phyloP scores from a whole-genome alignment of 2,888 invertebrate genomes.

The Melanostoma mellinum region DNA sequence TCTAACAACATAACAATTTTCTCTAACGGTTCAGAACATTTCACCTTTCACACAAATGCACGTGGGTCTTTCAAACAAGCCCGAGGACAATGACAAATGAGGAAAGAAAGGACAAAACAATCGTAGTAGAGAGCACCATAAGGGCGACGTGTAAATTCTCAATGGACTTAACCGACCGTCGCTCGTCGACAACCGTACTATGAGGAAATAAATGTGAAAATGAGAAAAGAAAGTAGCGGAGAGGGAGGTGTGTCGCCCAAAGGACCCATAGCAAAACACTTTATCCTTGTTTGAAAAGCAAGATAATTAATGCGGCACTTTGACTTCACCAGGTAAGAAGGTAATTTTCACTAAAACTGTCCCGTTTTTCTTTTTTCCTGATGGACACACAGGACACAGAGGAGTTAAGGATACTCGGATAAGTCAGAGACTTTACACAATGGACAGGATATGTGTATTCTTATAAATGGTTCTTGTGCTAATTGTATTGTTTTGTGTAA shows the following conservation, averaged over 20 bases:
- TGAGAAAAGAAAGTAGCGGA: constrained; percentile 44
- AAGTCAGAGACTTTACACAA: constrained; percentile 28
- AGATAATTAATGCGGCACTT: constrained; percentile 73
- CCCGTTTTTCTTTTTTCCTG: constrained; percentile 47
- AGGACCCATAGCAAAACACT: constrained; percentile 71
- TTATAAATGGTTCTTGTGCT: constrained; percentile 39
- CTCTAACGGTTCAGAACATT: constrained; percentile 63
- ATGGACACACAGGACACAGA: constrained; percentile 3
- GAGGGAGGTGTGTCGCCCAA: constrained; percentile 60
- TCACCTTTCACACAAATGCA: constrained; percentile 61
- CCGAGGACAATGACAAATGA: constrained; percentile 68
- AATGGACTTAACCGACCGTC: constrained; percentile 46
- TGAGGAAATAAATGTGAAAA: constrained; percentile 67
- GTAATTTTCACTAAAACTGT: constrained; percentile 67
- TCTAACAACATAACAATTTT: constrained; percentile 64
- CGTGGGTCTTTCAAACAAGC: constrained; percentile 22
- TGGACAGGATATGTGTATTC: constrained; percentile 40
- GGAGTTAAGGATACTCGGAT: constrained; percentile 20
- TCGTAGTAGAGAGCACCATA: constrained; percentile 2
- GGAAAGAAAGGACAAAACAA: constrained; percentile 58
- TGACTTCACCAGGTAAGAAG: constrained; percentile 69
- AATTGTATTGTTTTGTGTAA: constrained; percentile 64
- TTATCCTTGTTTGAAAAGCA: constrained; percentile 68
- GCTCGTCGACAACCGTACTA: constrained; percentile 21
- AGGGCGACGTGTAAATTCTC: constrained; percentile 56